Evolutionary conservation across 2,888 invertebrate genomes (phyloP), one percentile per base, ranked within the genome.

Genomic region (Amiota mariae): DNA sequence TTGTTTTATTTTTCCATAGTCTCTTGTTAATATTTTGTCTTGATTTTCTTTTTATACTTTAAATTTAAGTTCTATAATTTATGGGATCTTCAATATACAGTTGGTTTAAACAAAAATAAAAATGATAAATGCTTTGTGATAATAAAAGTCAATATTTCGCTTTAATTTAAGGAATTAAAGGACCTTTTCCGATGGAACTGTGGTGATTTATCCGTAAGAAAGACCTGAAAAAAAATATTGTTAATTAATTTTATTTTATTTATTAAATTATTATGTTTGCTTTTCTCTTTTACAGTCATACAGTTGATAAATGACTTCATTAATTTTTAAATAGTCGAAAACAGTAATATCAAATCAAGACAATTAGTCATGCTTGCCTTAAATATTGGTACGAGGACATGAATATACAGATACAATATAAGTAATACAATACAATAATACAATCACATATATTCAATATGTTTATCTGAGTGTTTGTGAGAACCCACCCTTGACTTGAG

Each of bases 401-500:
- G 15, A 54, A 11, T 54, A 13, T n/a, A n/a, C 12, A 54, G 8
- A 24, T 24, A 24, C 24, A 24, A n/a, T n/a, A n/a, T n/a, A n/a
- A n/a, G n/a, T n/a, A n/a, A n/a, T 24, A 2, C 3, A 54, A 12
- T 54, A n/a, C 54, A 12, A 54, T n/a, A 54, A 54, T 54, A n/a
- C 6, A 54, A 54, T 36, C 8, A 36, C 36, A 36, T 1, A 36
- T 2, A 36, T 36, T 36, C 36, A 36, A 36, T 36, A 36, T 36
- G n/a, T 54, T 13, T 54, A 15, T 54, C 18, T 59, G 59, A 15
- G 59, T 64, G 13, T 8, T 46, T 64, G 46, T 63, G n/a, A n/a
- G 18, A 56, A 72, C 46, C 64, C 73, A 77, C 75, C 77, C 76
- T n/a, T n/a, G n/a, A n/a, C 78, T 63, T 24, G n/a, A 24, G 8